Percentiles rank a stretch among this genome's conserved stretches.
These are phyloP conservation scores for Ceyx melanurus DNA, from an alignment of 2,113 vertebrate species.

Conservation along the genomic window DNA sequence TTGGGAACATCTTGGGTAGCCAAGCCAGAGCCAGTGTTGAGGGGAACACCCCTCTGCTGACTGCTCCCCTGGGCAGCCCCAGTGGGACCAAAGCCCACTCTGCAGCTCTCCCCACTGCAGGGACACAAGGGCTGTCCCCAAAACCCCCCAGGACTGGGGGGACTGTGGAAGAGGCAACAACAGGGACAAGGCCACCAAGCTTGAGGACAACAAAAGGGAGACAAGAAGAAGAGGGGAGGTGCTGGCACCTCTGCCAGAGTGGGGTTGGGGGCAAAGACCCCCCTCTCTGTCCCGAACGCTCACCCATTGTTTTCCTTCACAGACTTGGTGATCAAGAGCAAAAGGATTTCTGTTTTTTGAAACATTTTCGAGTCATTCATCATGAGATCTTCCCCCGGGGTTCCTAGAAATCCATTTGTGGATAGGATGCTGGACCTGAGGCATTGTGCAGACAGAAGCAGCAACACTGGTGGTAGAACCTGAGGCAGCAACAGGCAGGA, in stretches of 20 bases:
- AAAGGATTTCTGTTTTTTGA: not conserved
- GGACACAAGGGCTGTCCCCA: not conserved
- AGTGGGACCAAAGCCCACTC: not conserved
- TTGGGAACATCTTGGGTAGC: not conserved
- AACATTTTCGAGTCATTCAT: not conserved
- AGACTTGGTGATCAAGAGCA: not conserved
- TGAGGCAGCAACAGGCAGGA: not conserved
- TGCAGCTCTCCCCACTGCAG: not conserved
- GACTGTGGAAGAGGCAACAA: not conserved
- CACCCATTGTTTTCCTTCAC: not conserved
- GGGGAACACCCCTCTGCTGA: not conserved
- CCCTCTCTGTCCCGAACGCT: not conserved
- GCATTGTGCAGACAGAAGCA: not conserved
- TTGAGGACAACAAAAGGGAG: not conserved
- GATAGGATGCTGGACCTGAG: not conserved
- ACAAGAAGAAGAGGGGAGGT: not conserved
- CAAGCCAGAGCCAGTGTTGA: not conserved
- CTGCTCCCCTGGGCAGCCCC: not conserved
- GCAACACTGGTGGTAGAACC: not conserved
- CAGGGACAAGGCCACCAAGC: not conserved
- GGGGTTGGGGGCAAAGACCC: not conserved
- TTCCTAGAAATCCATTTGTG: not conserved
- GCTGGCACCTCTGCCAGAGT: rapidly evolving
- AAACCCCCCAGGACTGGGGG: not conserved
- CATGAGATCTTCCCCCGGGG: not conserved